Base-by-base conservation (phyloP, 2,888 invertebrate species). In the Liopterus haemorrhoidalis region DNA sequence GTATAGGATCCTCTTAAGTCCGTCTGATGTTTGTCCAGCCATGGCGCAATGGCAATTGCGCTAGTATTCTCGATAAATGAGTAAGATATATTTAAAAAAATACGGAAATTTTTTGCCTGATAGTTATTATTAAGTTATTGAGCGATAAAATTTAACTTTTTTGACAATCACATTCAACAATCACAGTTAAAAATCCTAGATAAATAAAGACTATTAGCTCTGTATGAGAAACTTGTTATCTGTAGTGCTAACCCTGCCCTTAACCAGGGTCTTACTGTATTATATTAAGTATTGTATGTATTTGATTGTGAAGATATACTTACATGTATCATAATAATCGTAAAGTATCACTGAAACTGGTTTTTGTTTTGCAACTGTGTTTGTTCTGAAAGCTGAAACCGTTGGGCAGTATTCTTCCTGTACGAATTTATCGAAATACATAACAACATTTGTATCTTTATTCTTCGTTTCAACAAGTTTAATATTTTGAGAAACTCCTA, bases 271-370 rank as follows among this genome's bases (percentile, higher is more conserved):
- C n/a, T n/a, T n/a, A n/a, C n/a, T n/a, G n/a, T n/a, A n/a, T n/a
- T n/a, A n/a, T n/a, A n/a, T n/a, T 16, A 32, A 9, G 15, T 19
- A 33, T 15, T 16, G 18, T 33, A 15, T 16, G 20, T 18, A 8
- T 15, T 20, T n/a, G 8, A 4, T 8, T n/a, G 18, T 16, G 4
- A 12, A 36, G 24, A 21, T 15, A 40, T 52, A 75, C 83, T 78
- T 64, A 91, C 92, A 85, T 50, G 85, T 86, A 65, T 95, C 92
- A 59, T 93, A 95, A 57, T 95, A 89, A 64, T 96, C 95, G 55
- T 83, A 85, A 28, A 95, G 77, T 28, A 82, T 78, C 50, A 93
- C 88, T 55, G 86, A 79, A 16, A 86, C 90, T 5, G 92, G 85
- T 48, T 87, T 86, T 58, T 92, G 90, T 39, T 85, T 78, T 3